These are phyloP conservation scores for Ictidomys tridecemlineatus DNA, from an alignment of 2,113 vertebrate species.

Conservation along the genomic window DNA sequence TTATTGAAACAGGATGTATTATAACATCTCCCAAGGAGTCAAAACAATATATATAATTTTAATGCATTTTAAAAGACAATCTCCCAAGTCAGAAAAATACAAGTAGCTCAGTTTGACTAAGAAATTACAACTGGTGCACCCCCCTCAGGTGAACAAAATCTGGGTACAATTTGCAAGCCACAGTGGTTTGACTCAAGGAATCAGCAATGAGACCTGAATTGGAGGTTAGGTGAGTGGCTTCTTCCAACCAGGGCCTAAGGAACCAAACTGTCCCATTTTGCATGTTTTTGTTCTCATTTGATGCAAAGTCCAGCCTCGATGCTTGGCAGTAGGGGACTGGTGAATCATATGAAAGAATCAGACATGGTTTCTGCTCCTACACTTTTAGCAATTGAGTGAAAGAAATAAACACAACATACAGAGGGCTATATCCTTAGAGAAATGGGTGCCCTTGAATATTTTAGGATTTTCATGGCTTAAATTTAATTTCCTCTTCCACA, in stretches of 20 bases:
- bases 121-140: background rate
- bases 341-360: background rate
- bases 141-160: background rate
- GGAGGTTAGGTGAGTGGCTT: background rate
- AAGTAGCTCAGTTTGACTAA: background rate
- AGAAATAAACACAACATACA: background rate
- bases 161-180: background rate
- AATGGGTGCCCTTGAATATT: background rate
- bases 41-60: background rate
- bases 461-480: background rate
- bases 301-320: background rate
- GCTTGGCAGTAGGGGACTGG: background rate
- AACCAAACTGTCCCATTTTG: background rate
- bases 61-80: background rate
- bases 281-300: background rate
- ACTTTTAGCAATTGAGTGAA: background rate
- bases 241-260: background rate
- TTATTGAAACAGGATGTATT: background rate
- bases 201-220: background rate
- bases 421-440: background rate
- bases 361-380: background rate
- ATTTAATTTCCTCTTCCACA: background rate
- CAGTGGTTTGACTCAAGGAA: background rate
- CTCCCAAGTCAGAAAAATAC: slow-evolving; percentile 2
- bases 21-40: background rate